Percentiles rank a stretch among this genome's conserved stretches.
These are phyloP conservation scores for Teleogryllus oceanicus DNA, from an alignment of 2,888 invertebrate species.

Conservation along the genomic window DNA sequence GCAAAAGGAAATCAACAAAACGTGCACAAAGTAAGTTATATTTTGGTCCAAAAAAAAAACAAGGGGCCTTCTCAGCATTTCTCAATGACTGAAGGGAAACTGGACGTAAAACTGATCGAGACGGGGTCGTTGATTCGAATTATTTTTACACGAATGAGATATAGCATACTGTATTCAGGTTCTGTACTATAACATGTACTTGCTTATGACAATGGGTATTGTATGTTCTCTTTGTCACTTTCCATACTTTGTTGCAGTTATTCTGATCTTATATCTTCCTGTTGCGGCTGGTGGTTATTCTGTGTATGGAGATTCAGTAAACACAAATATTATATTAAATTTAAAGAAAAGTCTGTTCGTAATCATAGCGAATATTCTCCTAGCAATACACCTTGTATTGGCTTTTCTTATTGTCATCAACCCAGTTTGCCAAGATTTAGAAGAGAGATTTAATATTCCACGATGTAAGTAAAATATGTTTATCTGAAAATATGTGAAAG, in stretches of 20 bases:
- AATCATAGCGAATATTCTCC: constrained; percentile 57
- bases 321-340: constrained; percentile 59
- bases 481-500: too few relatives aligned
- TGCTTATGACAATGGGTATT: neutral
- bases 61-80: too few relatives aligned
- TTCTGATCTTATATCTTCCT: constrained; percentile 57
- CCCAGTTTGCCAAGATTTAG: constrained; percentile 67
- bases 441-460: constrained; percentile 61
- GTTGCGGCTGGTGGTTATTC: constrained; percentile 61
- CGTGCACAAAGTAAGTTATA: too few relatives aligned
- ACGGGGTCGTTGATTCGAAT: too few relatives aligned
- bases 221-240: neutral
- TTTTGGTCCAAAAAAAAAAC: too few relatives aligned
- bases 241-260: constrained; percentile 48
- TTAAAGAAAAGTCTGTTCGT: constrained; percentile 55
- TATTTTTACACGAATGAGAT: too few relatives aligned
- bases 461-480: constrained; percentile 28
- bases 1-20: too few relatives aligned
- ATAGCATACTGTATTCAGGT: too few relatives aligned
- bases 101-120: too few relatives aligned
- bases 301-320: constrained; percentile 59
- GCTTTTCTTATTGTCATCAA: constrained; percentile 69
- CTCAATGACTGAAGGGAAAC: too few relatives aligned
- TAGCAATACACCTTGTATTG: constrained; percentile 62
- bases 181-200: neutral